Percentiles rank a stretch among this genome's conserved stretches.
Evolutionary conservation across 2,113 vertebrate species (phyloP).

Genomic region (Indri indri): DNA sequence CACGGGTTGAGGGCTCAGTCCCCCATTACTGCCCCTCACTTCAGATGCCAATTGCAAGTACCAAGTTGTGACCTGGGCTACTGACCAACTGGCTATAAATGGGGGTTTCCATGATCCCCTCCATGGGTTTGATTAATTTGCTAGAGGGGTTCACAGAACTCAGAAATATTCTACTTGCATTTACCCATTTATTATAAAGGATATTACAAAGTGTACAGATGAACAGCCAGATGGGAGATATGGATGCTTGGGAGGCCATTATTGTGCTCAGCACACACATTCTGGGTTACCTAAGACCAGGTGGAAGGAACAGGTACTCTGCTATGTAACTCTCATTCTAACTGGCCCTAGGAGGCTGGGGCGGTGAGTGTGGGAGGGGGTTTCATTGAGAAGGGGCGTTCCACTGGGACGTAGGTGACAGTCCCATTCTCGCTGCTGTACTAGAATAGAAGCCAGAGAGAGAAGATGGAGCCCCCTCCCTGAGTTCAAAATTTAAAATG

Average conservation of each 20-base stretch:
- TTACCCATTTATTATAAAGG: background rate
- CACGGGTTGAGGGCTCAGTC: background rate
- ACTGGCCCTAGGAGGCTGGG: background rate
- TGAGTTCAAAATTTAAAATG: background rate
- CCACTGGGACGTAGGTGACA: background rate
- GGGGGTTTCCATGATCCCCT: background rate
- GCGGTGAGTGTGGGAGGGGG: fast-evolving
- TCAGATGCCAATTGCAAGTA: background rate
- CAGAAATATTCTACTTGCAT: background rate
- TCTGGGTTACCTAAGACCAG: background rate
- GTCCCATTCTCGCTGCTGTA: background rate
- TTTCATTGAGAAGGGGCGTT: too few relatives aligned
- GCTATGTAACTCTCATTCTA: background rate
- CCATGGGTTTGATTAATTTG: background rate
- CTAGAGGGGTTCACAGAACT: background rate
- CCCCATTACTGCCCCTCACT: background rate
- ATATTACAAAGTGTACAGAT: background rate
- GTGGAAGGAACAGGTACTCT: background rate
- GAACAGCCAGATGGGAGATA: background rate
- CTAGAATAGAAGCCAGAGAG: background rate
- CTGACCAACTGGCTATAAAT: background rate
- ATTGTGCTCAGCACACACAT: background rate
- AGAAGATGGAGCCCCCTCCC: background rate
- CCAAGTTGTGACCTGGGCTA: background rate
- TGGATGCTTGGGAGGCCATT: background rate